Base-by-base conservation (phyloP, 2,888 invertebrate genomes). In the Stomorhina lunata region DNA sequence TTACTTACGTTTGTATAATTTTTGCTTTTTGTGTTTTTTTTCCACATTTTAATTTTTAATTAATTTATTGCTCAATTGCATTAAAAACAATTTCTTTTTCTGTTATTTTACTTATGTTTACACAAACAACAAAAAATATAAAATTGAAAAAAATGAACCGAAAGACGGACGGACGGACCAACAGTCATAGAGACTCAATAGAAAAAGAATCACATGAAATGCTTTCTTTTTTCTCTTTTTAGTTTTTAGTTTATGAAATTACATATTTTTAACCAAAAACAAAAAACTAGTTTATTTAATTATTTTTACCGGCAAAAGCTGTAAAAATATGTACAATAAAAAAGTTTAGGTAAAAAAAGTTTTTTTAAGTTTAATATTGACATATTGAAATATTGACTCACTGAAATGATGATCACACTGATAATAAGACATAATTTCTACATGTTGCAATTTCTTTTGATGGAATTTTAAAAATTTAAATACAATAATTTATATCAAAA, bases 21-120 rank as follows among this genome's bases (percentile, higher is more conserved):
- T 53, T 73, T 50, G 25, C 45, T 34, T 20, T 61, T 66, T 29
- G 3, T n/a, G 27, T 50, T 32, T 48, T 2, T 15, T 7, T 43
- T 63, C 15, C 6, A 32, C 43, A 32, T 32, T 73, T 73, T 48
- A 61, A 61, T 48, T 77, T 78, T 73, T 59, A 65, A 68, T 78
- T 73, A 73, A 78, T 79, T 78, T 82, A 75, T 79, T 75, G 73
- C 66, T 78, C 29, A 75, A 73, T n/a, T 79, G 55, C 37, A 68
- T 68, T 69, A n/a, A 61, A 66, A 55, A 59, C 48, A 72, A 53
- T 73, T 69, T 81, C 15, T 27, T 15, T 29, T 37, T 65, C 12
- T 0, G n/a, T 48, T 61, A 20, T 27, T 29, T 29, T 27, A 32
- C 68, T 9, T 34, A 6, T 20, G 40, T 32, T 10, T 40, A 17